A percentile compares a stretch with the other conserved stretches of the same genome.
Evolutionary conservation across 2,888 invertebrate genomes (phyloP).

Genomic region (Terebella lapidaria): DNA sequence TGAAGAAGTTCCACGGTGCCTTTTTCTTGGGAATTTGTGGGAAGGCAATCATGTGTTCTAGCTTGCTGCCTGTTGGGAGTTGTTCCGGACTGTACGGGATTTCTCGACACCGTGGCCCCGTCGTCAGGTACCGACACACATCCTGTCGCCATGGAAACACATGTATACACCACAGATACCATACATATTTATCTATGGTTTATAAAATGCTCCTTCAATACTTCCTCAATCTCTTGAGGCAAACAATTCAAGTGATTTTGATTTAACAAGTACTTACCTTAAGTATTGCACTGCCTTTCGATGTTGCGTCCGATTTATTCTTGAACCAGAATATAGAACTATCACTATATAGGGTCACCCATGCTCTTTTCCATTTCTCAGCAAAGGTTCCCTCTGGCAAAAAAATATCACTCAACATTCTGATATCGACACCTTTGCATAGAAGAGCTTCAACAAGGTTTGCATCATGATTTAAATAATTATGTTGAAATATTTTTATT

Average conservation of each 20-base stretch:
- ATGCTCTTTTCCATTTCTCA: constrained; percentile 77
- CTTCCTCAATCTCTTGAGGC: neutral
- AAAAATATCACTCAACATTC: no score
- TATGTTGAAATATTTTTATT: no score
- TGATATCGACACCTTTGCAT: no score
- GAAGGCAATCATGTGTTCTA: constrained; percentile 23
- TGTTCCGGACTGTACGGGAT: constrained; percentile 20
- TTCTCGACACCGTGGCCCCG: constrained; percentile 18
- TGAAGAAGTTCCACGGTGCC: constrained; percentile 19
- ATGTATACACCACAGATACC: no score
- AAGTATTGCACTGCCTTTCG: constrained; percentile 60
- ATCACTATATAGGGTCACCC: constrained; percentile 78
- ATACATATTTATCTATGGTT: neutral
- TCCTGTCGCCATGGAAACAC: constrained; percentile 15
- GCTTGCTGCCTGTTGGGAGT: constrained; percentile 12
- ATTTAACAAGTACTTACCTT: no score
- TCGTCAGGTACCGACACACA: constrained; percentile 16
- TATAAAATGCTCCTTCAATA: neutral
- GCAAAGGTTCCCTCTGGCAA: constrained; percentile 70
- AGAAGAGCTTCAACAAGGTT: no score
- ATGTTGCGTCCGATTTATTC: constrained; percentile 59
- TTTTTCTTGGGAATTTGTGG: constrained; percentile 19
- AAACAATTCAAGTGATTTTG: no score
- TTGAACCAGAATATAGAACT: constrained; percentile 80
- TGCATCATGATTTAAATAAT: no score